These are phyloP conservation scores for Lithobates sylvaticus DNA, from an alignment of 2,797 vertebrate genomes.

Conservation along the genomic window DNA sequence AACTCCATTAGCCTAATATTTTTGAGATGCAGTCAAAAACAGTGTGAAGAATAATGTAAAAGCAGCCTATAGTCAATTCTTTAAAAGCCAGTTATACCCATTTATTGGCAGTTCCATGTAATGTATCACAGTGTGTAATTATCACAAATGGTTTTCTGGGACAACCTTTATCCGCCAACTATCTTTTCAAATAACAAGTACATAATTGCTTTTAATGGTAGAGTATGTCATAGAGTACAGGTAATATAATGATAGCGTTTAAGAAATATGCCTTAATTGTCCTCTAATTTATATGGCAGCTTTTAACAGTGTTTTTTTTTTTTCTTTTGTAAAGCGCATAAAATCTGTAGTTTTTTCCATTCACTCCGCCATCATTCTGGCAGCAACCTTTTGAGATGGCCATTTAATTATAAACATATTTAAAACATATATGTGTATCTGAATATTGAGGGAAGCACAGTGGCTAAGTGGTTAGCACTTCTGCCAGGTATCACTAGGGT, in stretches of 20 bases:
- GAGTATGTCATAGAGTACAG: conserved; percentile 43
- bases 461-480: too few relatives aligned
- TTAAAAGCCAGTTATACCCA: conserved; percentile 11
- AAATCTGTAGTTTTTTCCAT: conserved; percentile 5
- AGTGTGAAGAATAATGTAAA: conserved; percentile 26
- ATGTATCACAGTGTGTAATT: conserved; percentile 41
- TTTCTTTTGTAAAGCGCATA: conserved; percentile 20
- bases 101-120: conserved; percentile 22
- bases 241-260: conserved; percentile 50
- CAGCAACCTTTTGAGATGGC: neutral
- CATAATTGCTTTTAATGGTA: conserved; percentile 54
- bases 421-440: neutral
- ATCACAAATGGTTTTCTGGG: conserved; percentile 47
- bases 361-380: neutral
- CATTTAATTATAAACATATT: neutral
- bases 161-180: conserved; percentile 41
- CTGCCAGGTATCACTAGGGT: too few relatives aligned
- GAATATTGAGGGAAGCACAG: too few relatives aligned
- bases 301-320: conserved; percentile 23
- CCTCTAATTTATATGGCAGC: conserved; percentile 30
- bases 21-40: neutral
- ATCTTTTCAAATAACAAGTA: conserved; percentile 50
- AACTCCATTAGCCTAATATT: neutral
- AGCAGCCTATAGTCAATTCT: neutral
- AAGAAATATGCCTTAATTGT: conserved; percentile 35